phyloP scores from a whole-genome alignment of 2,113 vertebrate genomes.

The Poeciliopsis turrubarensis region DNA sequence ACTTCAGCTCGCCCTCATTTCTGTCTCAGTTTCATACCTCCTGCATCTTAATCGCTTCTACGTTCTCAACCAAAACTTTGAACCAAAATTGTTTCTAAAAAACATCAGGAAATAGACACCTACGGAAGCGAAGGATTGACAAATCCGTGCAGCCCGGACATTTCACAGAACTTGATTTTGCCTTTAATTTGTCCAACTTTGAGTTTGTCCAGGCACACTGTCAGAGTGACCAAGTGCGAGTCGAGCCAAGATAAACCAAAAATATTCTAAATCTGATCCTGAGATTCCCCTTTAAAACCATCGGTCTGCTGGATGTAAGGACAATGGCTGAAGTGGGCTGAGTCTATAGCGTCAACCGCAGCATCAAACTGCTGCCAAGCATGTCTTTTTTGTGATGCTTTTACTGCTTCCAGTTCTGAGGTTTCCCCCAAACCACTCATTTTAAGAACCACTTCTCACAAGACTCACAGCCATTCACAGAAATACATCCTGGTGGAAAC shows the following conservation, averaged over 20 bases:
- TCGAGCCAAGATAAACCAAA: background rate
- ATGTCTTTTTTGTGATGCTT: constrained; percentile 30
- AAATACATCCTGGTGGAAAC: constrained; percentile 17
- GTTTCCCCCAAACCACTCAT: constrained; percentile 57
- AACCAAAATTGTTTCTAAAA: too few relatives aligned
- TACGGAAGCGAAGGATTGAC: too few relatives aligned
- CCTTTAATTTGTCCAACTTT: background rate
- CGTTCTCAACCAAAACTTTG: too few relatives aligned
- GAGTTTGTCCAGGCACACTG: background rate
- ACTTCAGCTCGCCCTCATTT: constrained; percentile 12
- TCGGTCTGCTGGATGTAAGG: background rate
- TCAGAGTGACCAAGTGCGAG: background rate
- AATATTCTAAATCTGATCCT: constrained; percentile 1
- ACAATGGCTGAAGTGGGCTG: constrained; percentile 34
- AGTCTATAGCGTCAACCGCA: constrained; percentile 30
- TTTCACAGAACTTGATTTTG: too few relatives aligned
- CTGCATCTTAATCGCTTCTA: too few relatives aligned
- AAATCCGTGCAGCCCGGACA: too few relatives aligned
- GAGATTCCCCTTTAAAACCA: constrained; percentile 32
- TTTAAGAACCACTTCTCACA: constrained; percentile 47
- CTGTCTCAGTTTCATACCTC: background rate
- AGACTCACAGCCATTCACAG: constrained; percentile 44
- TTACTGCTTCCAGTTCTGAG: constrained; percentile 56
- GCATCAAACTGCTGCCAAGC: constrained; percentile 42
- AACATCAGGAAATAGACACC: too few relatives aligned